These are phyloP conservation scores for Octodon degus DNA, from an alignment of 2,113 vertebrate species.

Conservation along the genomic window DNA sequence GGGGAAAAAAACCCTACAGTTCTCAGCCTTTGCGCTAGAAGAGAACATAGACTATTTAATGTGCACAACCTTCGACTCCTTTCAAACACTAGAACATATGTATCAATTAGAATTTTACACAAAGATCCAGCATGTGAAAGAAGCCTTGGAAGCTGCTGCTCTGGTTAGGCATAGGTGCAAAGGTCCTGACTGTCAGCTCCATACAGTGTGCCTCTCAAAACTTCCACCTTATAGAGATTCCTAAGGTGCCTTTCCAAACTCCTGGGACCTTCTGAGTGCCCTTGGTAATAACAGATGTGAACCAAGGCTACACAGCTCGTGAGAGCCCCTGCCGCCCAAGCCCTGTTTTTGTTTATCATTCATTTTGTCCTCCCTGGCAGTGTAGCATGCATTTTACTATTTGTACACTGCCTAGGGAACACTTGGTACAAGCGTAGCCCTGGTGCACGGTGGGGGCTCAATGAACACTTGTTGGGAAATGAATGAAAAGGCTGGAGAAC, in stretches of 20 bases:
- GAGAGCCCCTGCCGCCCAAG: neutral
- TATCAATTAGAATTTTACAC: neutral
- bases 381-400: neutral
- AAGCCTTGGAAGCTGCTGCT: neutral
- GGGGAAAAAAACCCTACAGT: slow-evolving; percentile 4
- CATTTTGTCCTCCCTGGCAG: neutral
- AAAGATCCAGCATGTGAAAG: neutral
- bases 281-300: neutral
- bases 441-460: neutral
- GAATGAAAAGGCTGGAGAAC: neutral
- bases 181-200: neutral
- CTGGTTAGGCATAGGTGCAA: neutral
- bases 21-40: neutral
- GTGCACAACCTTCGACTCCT: neutral
- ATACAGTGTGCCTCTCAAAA: neutral
- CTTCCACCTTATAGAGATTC: neutral
- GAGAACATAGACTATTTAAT: neutral
- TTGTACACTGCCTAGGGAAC: neutral
- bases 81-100: neutral
- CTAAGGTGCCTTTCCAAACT: neutral
- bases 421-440: neutral
- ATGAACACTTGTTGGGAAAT: neutral
- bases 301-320: too few species aligned
- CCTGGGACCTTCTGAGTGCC: neutral
- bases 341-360: neutral